Evolutionary conservation across 2,113 vertebrate species (phyloP).

Genomic region (Pterocles orientalis): DNA sequence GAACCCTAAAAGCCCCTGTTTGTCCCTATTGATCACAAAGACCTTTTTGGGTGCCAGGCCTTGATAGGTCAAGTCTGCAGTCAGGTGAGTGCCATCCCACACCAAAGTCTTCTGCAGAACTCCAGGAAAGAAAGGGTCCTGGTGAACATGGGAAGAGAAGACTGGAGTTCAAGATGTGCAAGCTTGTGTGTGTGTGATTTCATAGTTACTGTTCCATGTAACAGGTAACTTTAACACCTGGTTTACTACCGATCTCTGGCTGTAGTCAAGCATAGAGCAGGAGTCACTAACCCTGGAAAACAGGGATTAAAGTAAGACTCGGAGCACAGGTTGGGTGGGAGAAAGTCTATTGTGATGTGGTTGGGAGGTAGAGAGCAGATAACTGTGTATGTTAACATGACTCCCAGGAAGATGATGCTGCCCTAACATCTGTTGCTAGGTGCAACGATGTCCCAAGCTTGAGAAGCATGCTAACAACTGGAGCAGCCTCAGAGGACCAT

Average conservation of each 20-base stretch:
- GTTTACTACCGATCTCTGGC: not conserved
- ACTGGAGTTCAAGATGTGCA: not conserved
- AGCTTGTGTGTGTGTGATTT: not conserved
- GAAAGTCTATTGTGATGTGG: not conserved
- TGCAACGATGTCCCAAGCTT: not conserved
- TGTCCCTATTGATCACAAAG: not conserved
- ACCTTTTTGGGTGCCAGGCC: not conserved
- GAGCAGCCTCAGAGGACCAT: not conserved
- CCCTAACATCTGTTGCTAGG: not conserved
- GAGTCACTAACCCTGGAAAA: not conserved
- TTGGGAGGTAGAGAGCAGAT: not conserved
- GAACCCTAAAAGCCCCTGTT: not conserved
- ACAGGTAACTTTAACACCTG: not conserved
- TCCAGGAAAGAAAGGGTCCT: not conserved
- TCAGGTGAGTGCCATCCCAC: not conserved
- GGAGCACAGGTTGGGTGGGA: not conserved
- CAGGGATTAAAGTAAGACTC: not conserved
- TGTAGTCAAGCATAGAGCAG: not conserved
- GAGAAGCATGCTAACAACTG: not conserved
- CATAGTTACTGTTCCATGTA: not conserved
- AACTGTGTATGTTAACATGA: not conserved
- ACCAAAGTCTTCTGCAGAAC: not conserved
- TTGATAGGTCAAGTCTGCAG: not conserved
- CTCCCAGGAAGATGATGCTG: not conserved
- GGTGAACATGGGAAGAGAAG: not conserved